Evolutionary conservation across 2,113 vertebrate genomes (phyloP).

Genomic region (Heptranchias perlo): DNA sequence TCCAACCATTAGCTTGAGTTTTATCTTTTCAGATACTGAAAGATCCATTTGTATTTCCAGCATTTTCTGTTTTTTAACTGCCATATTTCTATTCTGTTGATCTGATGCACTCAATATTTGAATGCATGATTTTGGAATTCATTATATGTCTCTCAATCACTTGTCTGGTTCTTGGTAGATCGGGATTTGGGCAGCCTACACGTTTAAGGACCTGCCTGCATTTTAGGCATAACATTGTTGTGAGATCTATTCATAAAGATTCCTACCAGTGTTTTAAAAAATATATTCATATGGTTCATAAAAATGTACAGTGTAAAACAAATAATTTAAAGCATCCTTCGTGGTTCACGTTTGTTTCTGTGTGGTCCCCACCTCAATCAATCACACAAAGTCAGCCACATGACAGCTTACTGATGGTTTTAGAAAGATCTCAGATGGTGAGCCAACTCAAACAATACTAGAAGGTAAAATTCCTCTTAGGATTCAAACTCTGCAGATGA

Average conservation of each 20-base stretch:
- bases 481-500: conserved; percentile 33
- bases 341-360: neutral
- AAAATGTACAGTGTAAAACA: conserved; percentile 5
- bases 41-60: neutral
- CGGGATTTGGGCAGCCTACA: neutral
- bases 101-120: neutral
- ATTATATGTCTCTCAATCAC: neutral
- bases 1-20: neutral
- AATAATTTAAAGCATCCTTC: neutral
- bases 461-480: conserved; percentile 32
- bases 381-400: conserved; percentile 29
- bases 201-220: neutral
- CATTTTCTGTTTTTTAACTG: neutral
- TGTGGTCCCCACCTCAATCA: conserved; percentile 27
- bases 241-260: neutral
- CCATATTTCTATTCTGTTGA: neutral
- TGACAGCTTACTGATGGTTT: conserved; percentile 27
- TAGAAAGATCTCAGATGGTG: neutral
- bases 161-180: neutral
- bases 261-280: neutral
- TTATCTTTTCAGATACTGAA: neutral
- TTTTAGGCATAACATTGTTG: neutral
- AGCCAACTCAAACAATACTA: conserved; percentile 36
- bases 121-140: neutral
- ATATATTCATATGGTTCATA: neutral